These are phyloP conservation scores for Mystacornis crossleyi DNA, from an alignment of 2,113 vertebrate species.

Conservation along the genomic window DNA sequence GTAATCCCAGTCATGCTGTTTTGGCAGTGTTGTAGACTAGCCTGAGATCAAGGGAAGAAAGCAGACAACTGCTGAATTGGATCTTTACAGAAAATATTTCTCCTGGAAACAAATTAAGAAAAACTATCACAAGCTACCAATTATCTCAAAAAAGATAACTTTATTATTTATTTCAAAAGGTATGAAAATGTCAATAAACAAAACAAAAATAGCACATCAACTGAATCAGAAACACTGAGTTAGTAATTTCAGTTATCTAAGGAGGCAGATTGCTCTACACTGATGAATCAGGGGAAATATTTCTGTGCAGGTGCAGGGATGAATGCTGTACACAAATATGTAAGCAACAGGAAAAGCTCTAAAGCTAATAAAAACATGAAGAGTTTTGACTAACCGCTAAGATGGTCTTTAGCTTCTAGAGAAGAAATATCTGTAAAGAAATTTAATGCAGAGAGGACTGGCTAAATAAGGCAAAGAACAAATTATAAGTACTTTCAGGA, in stretches of 20 bases:
- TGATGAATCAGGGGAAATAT: neutral
- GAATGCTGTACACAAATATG: neutral
- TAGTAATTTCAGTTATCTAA: conserved; percentile 9
- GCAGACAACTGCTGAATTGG: neutral
- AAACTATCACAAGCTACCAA: neutral
- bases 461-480: neutral
- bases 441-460: neutral
- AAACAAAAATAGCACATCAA: neutral
- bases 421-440: neutral
- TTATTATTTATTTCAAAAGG: neutral
- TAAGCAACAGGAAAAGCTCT: neutral
- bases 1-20: neutral
- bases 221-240: neutral
- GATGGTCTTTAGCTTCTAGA: neutral
- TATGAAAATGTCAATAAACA: neutral
- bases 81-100: neutral
- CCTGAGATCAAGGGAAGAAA: conserved; percentile 2
- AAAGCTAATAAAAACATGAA: neutral
- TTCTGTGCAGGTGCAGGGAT: neutral
- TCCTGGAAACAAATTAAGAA: neutral
- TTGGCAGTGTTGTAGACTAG: neutral
- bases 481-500: neutral
- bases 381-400: neutral
- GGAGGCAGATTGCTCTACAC: neutral
- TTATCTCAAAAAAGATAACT: neutral